Evolutionary conservation across 2,797 vertebrate species (phyloP).

Genomic region (Hippoglossus hippoglossus): DNA sequence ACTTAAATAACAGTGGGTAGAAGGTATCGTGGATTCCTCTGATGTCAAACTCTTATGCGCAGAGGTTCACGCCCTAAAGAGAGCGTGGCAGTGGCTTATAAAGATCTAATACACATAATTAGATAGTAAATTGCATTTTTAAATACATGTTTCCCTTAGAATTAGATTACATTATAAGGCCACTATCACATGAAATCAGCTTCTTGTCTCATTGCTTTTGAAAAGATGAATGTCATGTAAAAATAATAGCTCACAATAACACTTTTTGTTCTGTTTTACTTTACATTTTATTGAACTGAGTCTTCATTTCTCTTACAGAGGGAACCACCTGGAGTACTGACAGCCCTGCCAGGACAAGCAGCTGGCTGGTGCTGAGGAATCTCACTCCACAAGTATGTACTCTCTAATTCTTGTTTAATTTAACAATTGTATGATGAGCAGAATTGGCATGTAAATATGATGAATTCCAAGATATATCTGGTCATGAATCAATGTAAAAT

Average conservation of each 20-base stretch:
- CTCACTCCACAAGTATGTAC: conserved; percentile 94
- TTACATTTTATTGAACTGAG: background rate
- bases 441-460: background rate
- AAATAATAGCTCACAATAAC: background rate
- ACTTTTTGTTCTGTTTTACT: too few species aligned
- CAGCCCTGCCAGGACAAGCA: conserved; percentile 95
- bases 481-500: background rate
- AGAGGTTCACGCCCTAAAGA: too few species aligned
- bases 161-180: background rate
- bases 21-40: background rate
- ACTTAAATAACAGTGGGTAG: background rate
- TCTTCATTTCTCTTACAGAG: conserved; percentile 64
- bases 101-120: background rate
- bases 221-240: background rate
- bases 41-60: background rate
- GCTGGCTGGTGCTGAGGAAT: conserved; percentile 98
- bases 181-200: background rate
- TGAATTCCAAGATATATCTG: background rate
- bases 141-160: background rate
- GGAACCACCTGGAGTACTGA: conserved; percentile 98
- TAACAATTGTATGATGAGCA: background rate
- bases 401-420: background rate
- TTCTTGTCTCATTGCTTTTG: background rate
- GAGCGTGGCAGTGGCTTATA: background rate
- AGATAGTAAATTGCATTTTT: background rate